phyloP scores from a whole-genome alignment of 64 coral and sea anemone species.

The Actinia equina region DNA sequence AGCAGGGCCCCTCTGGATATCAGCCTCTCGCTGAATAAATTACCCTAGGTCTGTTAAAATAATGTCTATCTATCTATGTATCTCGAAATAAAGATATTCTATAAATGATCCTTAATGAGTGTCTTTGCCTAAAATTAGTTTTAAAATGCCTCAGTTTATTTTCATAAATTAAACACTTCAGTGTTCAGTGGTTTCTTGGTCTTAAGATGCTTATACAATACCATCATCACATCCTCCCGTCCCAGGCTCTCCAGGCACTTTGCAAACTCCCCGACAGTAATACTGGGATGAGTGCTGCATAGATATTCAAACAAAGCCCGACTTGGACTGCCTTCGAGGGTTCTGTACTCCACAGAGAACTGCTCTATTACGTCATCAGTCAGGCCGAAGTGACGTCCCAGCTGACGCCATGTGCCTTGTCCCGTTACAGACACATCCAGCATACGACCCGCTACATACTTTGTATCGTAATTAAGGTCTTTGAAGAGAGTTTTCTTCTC shows the following conservation, averaged over 20 bases:
- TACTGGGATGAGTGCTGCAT: background rate
- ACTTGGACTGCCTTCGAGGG: background rate
- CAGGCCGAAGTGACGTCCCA: background rate
- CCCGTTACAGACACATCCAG: background rate
- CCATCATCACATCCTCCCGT: background rate
- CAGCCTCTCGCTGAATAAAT: background rate
- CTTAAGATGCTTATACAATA: background rate
- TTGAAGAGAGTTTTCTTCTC: background rate
- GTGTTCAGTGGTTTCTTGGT: background rate
- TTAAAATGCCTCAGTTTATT: too few relatives aligned
- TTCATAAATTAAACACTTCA: too few relatives aligned
- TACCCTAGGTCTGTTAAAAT: too few relatives aligned
- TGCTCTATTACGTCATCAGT: background rate
- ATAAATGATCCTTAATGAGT: too few relatives aligned
- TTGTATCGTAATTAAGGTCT: background rate
- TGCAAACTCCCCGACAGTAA: background rate
- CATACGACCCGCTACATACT: background rate
- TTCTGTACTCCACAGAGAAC: background rate
- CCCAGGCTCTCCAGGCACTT: conserved; percentile 3
- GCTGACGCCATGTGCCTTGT: background rate
- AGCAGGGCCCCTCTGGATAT: background rate
- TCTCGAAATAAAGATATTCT: too few relatives aligned
- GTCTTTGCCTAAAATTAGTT: too few relatives aligned
- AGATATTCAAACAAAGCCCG: background rate
- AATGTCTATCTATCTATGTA: too few relatives aligned